Base-by-base conservation (phyloP, 2,113 vertebrate species). In the Coreoperca whiteheadi region DNA sequence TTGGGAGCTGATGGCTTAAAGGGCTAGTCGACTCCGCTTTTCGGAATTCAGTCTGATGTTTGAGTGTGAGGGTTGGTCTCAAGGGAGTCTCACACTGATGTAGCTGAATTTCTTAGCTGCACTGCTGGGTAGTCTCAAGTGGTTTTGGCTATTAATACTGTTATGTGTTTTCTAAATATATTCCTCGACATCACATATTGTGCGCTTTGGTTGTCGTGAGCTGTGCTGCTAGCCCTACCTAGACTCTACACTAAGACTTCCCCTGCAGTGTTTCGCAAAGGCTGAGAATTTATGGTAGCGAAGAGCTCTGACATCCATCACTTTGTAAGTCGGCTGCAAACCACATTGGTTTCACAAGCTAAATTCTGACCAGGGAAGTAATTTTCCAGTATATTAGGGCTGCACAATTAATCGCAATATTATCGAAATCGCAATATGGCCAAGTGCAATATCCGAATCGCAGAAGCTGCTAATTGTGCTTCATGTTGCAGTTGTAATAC, bases 1-100 rank as follows among this genome's bases (percentile, higher is more conserved):
- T 92, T 92, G 37, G 87, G 89, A 77, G 41, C 72, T 16, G 56
- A 61, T 60, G 37, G n/a, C 61, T 88, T 87, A 72, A 91, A 88
- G 73, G 67, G 72, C 64, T 50, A 74, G 86, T 65, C 69, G 67
- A 34, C 75, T 46, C n/a, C 32, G 32, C 67, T 72, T 82, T 61
- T 2, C 54, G 43, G 59, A 69, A 28, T 63, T 56, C 34, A 20
- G 53, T 73, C 15, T 34, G 61, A 76, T 50, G 39, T 43, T 23
- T 0, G 53, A 72, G 64, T 34, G 32, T 1, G 72, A 70, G n/a
- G 30, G 32, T 11, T 39, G 53, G 8, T 75, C 60, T 85, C 39
- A 9, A 14, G 66, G 60, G 70, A 87, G 23, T 81, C 43, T 85
- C 16, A 14, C 1, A 2, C 48, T 60, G 88, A 82, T 80, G 60